These are phyloP conservation scores for Argentina silus DNA, from an alignment of 2,797 vertebrate genomes.

Conservation along the genomic window DNA sequence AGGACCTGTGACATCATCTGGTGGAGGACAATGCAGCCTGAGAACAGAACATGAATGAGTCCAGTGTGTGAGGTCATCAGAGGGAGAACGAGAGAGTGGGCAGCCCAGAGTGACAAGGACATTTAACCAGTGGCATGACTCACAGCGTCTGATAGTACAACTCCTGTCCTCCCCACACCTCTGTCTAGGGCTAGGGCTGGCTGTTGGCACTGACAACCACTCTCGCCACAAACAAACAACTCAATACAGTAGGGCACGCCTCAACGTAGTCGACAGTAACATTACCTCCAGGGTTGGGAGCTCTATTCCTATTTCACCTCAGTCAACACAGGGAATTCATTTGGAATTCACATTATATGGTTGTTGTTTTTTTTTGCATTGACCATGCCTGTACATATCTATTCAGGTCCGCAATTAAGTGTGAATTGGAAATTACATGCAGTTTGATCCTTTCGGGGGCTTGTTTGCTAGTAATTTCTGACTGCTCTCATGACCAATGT, in stretches of 20 bases:
- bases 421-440: too few species aligned
- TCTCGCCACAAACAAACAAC: constrained; percentile 2
- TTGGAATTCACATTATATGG: neutral
- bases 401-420: too few species aligned
- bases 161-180: neutral
- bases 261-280: too few species aligned
- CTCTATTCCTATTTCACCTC: neutral
- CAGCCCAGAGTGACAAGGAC: constrained; percentile 29
- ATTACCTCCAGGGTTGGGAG: neutral
- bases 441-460: too few species aligned
- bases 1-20: constrained; percentile 65
- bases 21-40: constrained; percentile 58
- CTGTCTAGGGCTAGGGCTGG: neutral
- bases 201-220: neutral
- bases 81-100: constrained; percentile 37
- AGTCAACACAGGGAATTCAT: neutral
- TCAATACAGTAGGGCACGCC: neutral
- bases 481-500: neutral
- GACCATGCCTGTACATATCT: neutral
- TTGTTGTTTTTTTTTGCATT: neutral
- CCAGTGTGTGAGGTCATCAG: constrained; percentile 72
- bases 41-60: constrained; percentile 58
- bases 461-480: neutral
- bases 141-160: neutral
- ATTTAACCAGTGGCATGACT: constrained; percentile 6